Evolutionary conservation across 2,113 vertebrate species (phyloP), one percentile per base, ranked within the genome.

Genomic region (Abramis brama): DNA sequence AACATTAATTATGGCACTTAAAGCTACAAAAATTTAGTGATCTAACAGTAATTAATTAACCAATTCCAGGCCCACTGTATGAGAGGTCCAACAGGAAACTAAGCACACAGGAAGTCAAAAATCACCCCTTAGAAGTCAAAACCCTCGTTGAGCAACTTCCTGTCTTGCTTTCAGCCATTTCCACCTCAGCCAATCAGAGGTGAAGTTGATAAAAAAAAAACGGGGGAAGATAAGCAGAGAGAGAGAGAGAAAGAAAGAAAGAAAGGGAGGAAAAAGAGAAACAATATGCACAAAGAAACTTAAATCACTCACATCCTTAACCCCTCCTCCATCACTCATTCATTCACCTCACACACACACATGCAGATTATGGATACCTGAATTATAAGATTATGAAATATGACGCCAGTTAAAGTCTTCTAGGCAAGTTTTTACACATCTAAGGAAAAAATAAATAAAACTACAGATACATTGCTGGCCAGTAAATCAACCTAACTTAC

Each of bases 111-210:
- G 88, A 88, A 88, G 83, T 87, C 73, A 79, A 77, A 77, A 78
- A 79, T 12, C 39, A 30, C 39, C 70, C 45, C 19, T 79, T 86
- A 43, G 76, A 82, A 83, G 75, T 85, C 85, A 75, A 45, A 86
- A 30, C 17, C 39, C 36, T 84, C 57, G 21, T 36, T 13, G 68
- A 52, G 76, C 84, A 81, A 89, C 87, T 88, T 91, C 90, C 90
- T 85, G 89, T 86, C 85, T 84, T 23, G 78, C 71, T 81, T 80
- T 36, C 59, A 79, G 83, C 59, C 30, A 23, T 81, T 80, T 66
- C 13, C 59, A 19, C 47, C 75, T 85, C 68, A 87, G 30, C 90
- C 89, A 91, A 90, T 89, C 82, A 85, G 79, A 76, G 64, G 23
- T 73, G 66, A 47, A 43, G 60, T 36, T 80, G 36, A 82, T 82